phyloP scores from a whole-genome alignment of 2,797 vertebrate species.

The Falco rusticolus region DNA sequence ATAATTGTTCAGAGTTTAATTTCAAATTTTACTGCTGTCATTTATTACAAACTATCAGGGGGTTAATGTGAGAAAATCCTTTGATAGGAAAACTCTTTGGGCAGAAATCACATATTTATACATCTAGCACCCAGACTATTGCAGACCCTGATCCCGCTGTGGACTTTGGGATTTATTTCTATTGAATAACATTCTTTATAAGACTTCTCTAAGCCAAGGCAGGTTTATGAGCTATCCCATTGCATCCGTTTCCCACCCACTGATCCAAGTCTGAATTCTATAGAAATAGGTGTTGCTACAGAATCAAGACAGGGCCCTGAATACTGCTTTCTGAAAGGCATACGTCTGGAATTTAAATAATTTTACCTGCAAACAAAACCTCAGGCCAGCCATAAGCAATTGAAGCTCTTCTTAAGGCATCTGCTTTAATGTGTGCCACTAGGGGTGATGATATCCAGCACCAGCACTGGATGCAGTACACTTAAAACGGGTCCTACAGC shows the following conservation, averaged over 20 bases:
- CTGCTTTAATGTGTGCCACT: not conserved
- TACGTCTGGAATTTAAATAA: not conserved
- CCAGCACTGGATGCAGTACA: not conserved
- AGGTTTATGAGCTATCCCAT: not conserved
- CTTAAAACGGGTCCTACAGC: accelerated
- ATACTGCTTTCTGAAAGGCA: not conserved
- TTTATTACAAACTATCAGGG: not conserved
- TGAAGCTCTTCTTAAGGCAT: not conserved
- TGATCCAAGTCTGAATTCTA: not conserved
- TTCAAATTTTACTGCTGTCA: not conserved
- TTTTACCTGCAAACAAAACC: not conserved
- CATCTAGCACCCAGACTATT: not conserved
- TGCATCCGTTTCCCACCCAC: accelerated
- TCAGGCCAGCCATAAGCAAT: not conserved
- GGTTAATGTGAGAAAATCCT: not conserved
- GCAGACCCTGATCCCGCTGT: not conserved
- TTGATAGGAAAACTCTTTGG: not conserved
- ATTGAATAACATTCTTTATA: not conserved
- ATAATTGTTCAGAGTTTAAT: not conserved
- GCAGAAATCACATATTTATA: not conserved
- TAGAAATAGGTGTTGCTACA: not conserved
- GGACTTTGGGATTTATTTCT: not conserved
- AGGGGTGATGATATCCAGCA: not conserved
- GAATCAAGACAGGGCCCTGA: not conserved
- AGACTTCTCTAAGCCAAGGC: not conserved